A percentile compares a stretch with the other conserved stretches of the same genome.
Conservation (phyloP, 2,888 invertebrate genomes). For the Zygothrica quintamaculata region DNA sequence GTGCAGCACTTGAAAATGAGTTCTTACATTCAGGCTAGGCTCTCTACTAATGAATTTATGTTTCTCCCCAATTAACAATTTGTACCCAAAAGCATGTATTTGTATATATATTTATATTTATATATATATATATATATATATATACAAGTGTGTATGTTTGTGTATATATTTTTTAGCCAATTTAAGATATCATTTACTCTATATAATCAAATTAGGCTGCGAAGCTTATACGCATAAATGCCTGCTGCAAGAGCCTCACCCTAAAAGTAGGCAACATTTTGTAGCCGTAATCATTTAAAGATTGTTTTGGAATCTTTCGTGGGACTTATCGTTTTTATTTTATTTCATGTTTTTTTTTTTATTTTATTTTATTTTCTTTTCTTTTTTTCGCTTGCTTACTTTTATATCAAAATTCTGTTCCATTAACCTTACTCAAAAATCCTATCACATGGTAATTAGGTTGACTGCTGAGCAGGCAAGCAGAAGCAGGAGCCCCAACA, state of each 20-base stretch:
- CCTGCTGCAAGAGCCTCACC: slow-evolving; percentile 2
- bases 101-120: slow-evolving; percentile 45
- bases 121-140: slow-evolving; percentile 49
- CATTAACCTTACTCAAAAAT: slow-evolving; percentile 71
- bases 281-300: slow-evolving; percentile 20
- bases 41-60: slow-evolving; percentile 68
- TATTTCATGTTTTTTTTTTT: slow-evolving; percentile 1
- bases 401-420: slow-evolving; percentile 24
- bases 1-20: slow-evolving; percentile 39
- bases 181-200: slow-evolving; percentile 21
- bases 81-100: slow-evolving; percentile 43
- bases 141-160: slow-evolving; percentile 38
- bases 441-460: slow-evolving; percentile 72
- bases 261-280: slow-evolving; percentile 42
- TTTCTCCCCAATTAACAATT: slow-evolving; percentile 45
- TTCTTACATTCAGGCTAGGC: slow-evolving; percentile 12
- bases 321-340: slow-evolving; percentile 7
- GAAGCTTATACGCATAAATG: slow-evolving; percentile 28
- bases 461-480: slow-evolving; percentile 46
- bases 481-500: slow-evolving; percentile 20
- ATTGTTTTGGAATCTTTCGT: slow-evolving; percentile 23
- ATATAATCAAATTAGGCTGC: slow-evolving; percentile 51
- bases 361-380: slow-evolving; percentile 2
- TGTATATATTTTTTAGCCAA: slow-evolving; percentile 43
- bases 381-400: slow-evolving; percentile 1